These are phyloP conservation scores for Brotula barbata DNA, from an alignment of 2,797 vertebrate genomes.

Conservation along the genomic window DNA sequence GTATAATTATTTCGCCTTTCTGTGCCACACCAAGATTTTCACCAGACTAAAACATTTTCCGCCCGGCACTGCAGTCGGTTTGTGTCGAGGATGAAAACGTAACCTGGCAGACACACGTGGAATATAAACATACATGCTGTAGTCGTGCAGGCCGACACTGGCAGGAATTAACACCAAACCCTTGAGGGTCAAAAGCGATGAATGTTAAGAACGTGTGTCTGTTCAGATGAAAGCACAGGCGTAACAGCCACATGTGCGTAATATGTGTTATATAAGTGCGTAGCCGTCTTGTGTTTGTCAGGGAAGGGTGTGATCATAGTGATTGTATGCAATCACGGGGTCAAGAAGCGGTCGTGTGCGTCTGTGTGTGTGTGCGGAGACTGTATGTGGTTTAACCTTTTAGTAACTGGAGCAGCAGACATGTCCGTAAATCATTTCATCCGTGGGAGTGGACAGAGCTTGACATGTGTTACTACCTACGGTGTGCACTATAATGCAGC, in stretches of 20 bases:
- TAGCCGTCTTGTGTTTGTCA: slow-evolving; percentile 9
- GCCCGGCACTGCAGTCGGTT: no score
- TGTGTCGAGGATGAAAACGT: slow-evolving; percentile 5
- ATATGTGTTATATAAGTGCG: slow-evolving; percentile 20
- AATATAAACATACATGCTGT: neutral
- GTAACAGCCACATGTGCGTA: slow-evolving; percentile 25
- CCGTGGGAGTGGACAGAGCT: slow-evolving; percentile 12
- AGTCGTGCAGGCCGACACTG: neutral
- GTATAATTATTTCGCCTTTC: no score
- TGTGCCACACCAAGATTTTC: no score
- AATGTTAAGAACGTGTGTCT: slow-evolving; percentile 33
- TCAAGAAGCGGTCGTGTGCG: slow-evolving; percentile 26
- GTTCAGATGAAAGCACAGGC: slow-evolving; percentile 31
- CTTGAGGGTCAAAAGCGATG: slow-evolving; percentile 19
- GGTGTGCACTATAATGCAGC: neutral
- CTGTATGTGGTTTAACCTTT: slow-evolving; percentile 47
- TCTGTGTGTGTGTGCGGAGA: slow-evolving; percentile 16
- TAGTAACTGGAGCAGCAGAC: slow-evolving; percentile 26
- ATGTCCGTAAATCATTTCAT: slow-evolving; percentile 33
- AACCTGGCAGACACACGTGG: neutral
- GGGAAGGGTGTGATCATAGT: slow-evolving; percentile 29
- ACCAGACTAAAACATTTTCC: no score
- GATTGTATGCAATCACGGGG: slow-evolving; percentile 31
- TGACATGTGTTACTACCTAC: slow-evolving; percentile 27
- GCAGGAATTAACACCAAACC: slow-evolving; percentile 19